Evolutionary conservation across 2,797 vertebrate species (phyloP).

Genomic region (Dermochelys coriacea): DNA sequence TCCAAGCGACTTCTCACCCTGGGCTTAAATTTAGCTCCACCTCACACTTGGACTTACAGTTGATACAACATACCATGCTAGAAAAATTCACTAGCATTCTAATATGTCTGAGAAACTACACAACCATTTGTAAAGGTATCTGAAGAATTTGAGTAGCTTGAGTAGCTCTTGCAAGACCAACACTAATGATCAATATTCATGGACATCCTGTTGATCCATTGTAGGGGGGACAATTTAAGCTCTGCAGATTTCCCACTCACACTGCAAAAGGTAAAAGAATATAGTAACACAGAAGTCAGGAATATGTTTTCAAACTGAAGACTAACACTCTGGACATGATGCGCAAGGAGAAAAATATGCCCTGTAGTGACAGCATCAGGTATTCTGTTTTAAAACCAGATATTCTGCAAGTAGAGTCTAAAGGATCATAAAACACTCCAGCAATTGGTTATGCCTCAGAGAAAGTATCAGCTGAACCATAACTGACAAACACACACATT

Average conservation of each 20-base stretch:
- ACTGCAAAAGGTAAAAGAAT: not conserved
- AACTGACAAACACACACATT: not conserved
- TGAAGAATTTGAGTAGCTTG: not conserved
- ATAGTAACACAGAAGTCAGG: not conserved
- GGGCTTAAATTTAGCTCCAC: not conserved
- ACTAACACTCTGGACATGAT: not conserved
- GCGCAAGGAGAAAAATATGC: not conserved
- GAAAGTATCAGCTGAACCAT: not conserved
- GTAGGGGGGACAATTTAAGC: not conserved
- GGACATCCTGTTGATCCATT: not conserved
- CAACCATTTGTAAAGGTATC: not conserved
- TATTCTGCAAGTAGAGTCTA: not conserved
- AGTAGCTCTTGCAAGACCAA: not conserved
- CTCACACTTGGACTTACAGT: not conserved
- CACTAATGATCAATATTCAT: not conserved
- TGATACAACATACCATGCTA: not conserved
- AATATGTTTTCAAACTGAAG: not conserved
- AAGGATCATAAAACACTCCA: not conserved
- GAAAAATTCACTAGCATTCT: not conserved
- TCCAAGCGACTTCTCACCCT: not conserved
- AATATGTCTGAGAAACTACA: not conserved
- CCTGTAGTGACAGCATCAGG: rapidly evolving
- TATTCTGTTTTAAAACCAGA: not conserved
- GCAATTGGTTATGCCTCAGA: not conserved
- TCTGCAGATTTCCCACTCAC: not conserved